These are phyloP conservation scores for Cantharis nigra DNA, from an alignment of 2,888 invertebrate species.

Conservation along the genomic window DNA sequence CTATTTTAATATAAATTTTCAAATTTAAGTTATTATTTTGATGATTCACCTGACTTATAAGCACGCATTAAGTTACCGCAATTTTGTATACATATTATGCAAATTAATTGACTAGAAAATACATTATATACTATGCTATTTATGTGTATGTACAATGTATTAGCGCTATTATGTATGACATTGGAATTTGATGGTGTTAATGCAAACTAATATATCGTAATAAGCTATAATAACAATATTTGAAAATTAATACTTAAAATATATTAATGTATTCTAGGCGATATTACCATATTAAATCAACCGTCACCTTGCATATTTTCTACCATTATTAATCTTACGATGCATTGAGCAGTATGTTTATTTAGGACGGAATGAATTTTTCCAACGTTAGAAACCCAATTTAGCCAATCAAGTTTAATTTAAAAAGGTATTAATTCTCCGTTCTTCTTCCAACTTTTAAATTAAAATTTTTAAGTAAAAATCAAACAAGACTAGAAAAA, in stretches of 20 bases:
- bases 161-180: neutral
- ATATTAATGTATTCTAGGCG: neutral
- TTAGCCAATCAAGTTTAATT: neutral
- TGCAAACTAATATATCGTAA: neutral
- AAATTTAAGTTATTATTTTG: neutral
- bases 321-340: neutral
- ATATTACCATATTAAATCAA: neutral
- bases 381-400: neutral
- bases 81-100: neutral
- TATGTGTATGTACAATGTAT: neutral
- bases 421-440: neutral
- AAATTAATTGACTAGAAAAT: neutral
- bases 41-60: too few species aligned
- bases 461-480: neutral
- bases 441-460: neutral
- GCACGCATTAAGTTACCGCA: neutral
- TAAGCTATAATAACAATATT: neutral
- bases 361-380: neutral
- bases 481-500: neutral
- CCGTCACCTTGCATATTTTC: neutral
- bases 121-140: neutral
- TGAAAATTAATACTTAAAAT: neutral
- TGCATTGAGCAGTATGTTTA: neutral
- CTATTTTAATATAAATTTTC: too few species aligned
- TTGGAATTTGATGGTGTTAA: neutral